A percentile compares a stretch with the other conserved stretches of the same genome.
These are phyloP conservation scores for Drosophila pseudoobscura DNA, from an alignment of 1,140 invertebrate species.

Conservation along the genomic window DNA sequence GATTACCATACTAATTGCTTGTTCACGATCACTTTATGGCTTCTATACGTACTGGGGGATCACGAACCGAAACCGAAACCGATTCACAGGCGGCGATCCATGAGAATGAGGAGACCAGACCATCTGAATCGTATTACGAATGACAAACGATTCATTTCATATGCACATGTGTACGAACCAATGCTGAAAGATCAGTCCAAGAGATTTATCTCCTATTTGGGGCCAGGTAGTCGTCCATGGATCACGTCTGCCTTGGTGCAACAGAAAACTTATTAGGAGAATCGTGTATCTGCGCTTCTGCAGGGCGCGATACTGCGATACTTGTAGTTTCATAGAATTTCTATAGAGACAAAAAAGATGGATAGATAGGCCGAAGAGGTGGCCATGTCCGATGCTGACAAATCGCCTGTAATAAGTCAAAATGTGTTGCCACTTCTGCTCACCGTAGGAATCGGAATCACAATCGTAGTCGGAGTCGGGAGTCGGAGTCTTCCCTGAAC, in stretches of 20 bases:
- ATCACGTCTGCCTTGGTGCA: conserved; percentile 21
- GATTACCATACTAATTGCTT: conserved; percentile 40
- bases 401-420: conserved; percentile 76
- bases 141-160: conserved; percentile 57
- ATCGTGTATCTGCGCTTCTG: conserved; percentile 1
- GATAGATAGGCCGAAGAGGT: conserved; percentile 47
- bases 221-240: conserved; percentile 6
- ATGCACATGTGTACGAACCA: background rate
- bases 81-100: conserved; percentile 2
- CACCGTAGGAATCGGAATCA: background rate
- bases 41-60: background rate
- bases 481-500: conserved; percentile 1
- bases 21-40: conserved; percentile 24
- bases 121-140: conserved; percentile 39
- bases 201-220: conserved; percentile 33
- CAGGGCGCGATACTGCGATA: no score
- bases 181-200: conserved; percentile 28
- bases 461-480: background rate
- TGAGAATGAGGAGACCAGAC: no score
- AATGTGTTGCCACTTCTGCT: conserved; percentile 37
- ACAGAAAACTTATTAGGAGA: conserved; percentile 36
- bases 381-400: conserved; percentile 76
- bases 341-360: conserved; percentile 35
- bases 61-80: conserved; percentile 15
- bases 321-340: conserved; percentile 53